Base-by-base conservation (phyloP, 2,797 vertebrate species). In the Sebastes minor region DNA sequence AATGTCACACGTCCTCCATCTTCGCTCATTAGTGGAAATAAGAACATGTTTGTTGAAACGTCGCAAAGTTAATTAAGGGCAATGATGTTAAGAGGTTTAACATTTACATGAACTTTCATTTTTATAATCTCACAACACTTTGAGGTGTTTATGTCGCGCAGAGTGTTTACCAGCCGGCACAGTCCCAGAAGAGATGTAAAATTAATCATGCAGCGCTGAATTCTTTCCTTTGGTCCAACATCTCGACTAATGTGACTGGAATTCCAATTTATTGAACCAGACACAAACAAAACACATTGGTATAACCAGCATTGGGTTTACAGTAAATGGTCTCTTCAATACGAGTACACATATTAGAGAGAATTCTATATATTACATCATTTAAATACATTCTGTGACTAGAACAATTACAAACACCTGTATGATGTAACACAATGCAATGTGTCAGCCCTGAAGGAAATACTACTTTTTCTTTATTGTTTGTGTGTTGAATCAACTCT, bases 31-130 rank as follows among this genome's bases (percentile, higher is more conserved):
- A 67, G 20, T 1, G 22, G 64, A 60, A 69, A 63, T 18, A 73
- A 28, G 10, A 71, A 23, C 4, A 16, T 68, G 32, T 72, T 64
- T 59, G 67, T 38, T 32, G 8, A 61, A 76, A 78, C 16, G 9
- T 62, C 12, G 12, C 33, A 11, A 30, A 69, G 57, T 59, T 74
- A 63, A 77, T 74, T 68, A 30, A 59, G 74, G 42, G 49, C 52
- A 76, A 82, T 71, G 13, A 61, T 60, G 61, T 67, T 46, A 38
- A 70, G 64, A 76, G 46, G 56, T 67, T 71, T 57, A 73, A 70
- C 59, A 66, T 78, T 70, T 59, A 30, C 22, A 42, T 28, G 33
- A 53, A 74, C 12, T 72, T 62, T 59, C 4, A 13, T 62, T 63
- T 49, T 61, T 60, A 35, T 23, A 18, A 28, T 73, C 38, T 35